These are phyloP conservation scores for Pseudopleuronectes americanus DNA, from an alignment of 2,797 vertebrate genomes.

Conservation along the genomic window DNA sequence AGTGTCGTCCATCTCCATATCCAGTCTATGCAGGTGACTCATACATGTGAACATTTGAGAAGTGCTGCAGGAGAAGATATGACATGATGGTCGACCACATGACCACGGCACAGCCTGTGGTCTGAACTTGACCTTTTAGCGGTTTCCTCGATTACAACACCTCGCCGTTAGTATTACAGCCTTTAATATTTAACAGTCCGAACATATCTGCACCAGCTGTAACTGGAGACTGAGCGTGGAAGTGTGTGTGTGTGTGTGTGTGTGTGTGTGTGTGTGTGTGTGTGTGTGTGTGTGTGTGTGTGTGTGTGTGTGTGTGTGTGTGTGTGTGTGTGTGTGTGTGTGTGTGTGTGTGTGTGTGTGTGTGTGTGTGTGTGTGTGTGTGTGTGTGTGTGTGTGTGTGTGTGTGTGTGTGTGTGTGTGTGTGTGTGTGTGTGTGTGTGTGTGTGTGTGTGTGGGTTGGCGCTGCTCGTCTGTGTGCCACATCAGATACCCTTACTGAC, in stretches of 20 bases:
- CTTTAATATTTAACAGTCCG: conserved; percentile 76
- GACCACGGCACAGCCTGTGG: conserved; percentile 31
- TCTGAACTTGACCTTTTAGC: conserved; percentile 68
- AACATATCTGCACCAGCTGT: conserved; percentile 57
- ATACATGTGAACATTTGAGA: neutral
- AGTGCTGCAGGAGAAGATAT: neutral
- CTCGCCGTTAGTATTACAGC: conserved; percentile 67
- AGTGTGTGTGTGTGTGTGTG: conserved; percentile 38
- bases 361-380: conserved; percentile 8
- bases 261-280: conserved; percentile 2
- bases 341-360: too few species aligned
- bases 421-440: too few species aligned
- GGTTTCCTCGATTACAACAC: conserved; percentile 67
- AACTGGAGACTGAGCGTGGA: conserved; percentile 60
- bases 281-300: conserved; percentile 10
- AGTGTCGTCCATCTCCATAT: too few species aligned
- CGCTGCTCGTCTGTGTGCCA: conserved; percentile 30
- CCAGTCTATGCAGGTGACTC: too few species aligned
- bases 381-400: too few species aligned
- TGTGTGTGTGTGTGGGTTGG: conserved; percentile 16
- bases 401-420: conserved; percentile 9
- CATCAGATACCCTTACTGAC: conserved; percentile 76
- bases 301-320: conserved; percentile 8
- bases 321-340: conserved; percentile 9
- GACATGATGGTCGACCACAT: neutral